phyloP scores from a whole-genome alignment of 2,888 invertebrate genomes.

The Drosophila yooni region DNA sequence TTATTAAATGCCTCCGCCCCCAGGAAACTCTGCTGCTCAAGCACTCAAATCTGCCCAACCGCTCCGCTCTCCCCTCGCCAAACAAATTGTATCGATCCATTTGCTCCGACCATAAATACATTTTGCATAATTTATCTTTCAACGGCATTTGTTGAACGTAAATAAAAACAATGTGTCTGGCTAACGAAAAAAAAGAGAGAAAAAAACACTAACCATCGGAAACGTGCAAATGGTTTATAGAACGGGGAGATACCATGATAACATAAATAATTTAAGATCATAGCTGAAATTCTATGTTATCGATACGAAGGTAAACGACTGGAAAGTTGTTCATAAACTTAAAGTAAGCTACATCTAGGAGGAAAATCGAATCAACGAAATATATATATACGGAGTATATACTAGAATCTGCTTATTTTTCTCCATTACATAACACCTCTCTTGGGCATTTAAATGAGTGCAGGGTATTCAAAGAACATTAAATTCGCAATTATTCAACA shows the following conservation, averaged over 20 bases:
- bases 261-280: not conserved
- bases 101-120: conserved; percentile 59
- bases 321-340: not conserved
- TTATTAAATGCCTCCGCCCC: conserved; percentile 56
- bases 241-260: conserved; percentile 1
- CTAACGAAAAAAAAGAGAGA: conserved; percentile 3
- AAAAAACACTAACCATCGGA: not conserved
- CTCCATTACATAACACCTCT: not conserved
- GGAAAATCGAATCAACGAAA: not conserved
- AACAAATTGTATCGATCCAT: conserved; percentile 60
- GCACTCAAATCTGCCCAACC: not conserved
- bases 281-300: not conserved
- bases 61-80: not conserved
- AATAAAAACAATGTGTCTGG: conserved; percentile 39
- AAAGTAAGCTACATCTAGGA: not conserved
- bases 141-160: conserved; percentile 55
- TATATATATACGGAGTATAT: not conserved
- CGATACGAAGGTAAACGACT: not conserved
- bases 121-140: conserved; percentile 70
- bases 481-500: conserved; percentile 60
- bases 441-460: too few relatives aligned
- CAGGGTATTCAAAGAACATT: conserved; percentile 31
- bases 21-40: not conserved
- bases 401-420: not conserved
- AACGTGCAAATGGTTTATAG: not conserved